Percentiles rank a stretch among this genome's conserved stretches.
phyloP scores from a whole-genome alignment of 2,888 invertebrate species.

The Clanis bilineata region DNA sequence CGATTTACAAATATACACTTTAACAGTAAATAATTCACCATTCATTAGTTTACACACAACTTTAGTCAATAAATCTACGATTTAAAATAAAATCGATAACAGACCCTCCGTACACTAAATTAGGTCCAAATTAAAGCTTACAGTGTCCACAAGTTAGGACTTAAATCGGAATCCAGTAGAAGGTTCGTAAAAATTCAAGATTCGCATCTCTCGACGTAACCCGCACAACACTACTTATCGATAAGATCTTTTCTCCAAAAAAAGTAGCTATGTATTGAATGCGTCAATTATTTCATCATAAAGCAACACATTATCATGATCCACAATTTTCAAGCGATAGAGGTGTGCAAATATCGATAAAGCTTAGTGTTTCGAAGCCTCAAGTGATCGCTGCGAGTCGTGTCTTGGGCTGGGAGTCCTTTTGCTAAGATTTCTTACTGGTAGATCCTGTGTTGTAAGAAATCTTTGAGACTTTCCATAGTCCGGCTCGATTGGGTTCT shows the following conservation, averaged over 20 bases:
- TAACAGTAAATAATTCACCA: neutral
- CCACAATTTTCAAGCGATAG: neutral
- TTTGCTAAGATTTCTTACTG: neutral
- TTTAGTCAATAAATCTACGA: neutral
- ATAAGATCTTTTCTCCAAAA: slow-evolving; percentile 1
- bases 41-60: neutral
- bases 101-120: slow-evolving; percentile 4
- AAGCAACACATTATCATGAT: neutral
- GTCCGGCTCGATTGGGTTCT: neutral
- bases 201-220: neutral
- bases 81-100: neutral
- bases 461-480: neutral
- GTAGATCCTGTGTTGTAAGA: neutral
- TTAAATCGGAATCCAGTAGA: neutral
- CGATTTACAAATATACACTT: neutral
- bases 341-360: neutral
- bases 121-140: slow-evolving; percentile 4
- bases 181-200: neutral
- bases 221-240: neutral
- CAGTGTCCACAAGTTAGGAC: slow-evolving; percentile 1
- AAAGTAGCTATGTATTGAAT: neutral
- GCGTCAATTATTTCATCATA: neutral
- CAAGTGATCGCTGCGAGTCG: neutral
- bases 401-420: neutral
- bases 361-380: neutral